Percentiles rank a stretch among this genome's conserved stretches.
phyloP scores from a whole-genome alignment of 2,888 invertebrate species.

The Papilio gigon region DNA sequence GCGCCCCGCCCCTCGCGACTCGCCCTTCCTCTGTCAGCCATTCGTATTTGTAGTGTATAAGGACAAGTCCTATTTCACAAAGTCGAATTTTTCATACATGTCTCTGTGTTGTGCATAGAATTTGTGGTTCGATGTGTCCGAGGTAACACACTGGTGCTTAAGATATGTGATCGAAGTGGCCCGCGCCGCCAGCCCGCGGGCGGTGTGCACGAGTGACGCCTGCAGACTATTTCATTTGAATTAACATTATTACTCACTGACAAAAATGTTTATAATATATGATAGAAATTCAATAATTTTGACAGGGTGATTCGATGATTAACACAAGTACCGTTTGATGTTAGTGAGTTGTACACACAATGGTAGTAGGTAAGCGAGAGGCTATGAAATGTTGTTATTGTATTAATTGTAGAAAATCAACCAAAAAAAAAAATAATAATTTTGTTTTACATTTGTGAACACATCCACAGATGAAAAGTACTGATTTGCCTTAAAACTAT shows the following conservation, averaged over 20 bases:
- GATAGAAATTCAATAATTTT: conserved; percentile 38
- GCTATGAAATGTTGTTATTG: conserved; percentile 55
- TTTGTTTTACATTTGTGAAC: conserved; percentile 41
- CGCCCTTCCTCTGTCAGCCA: conserved; percentile 27
- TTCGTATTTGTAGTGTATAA: conserved; percentile 41
- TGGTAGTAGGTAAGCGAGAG: conserved; percentile 55
- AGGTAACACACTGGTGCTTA: conserved; percentile 66
- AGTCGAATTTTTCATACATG: conserved; percentile 43
- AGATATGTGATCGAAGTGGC: conserved; percentile 70
- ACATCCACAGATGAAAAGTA: conserved; percentile 36
- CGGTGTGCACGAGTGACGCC: conserved; percentile 20
- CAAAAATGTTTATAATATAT: conserved; percentile 17
- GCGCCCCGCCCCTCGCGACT: conserved; percentile 11
- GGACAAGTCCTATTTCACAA: conserved; percentile 48
- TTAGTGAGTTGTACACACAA: conserved; percentile 42
- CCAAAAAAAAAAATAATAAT: conserved; percentile 45
- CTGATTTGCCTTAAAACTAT: conserved; percentile 38
- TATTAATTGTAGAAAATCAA: conserved; percentile 45
- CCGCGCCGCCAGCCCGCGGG: conserved; percentile 52
- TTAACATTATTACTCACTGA: conserved; percentile 14
- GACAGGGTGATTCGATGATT: conserved; percentile 39
- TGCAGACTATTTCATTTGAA: conserved; percentile 12
- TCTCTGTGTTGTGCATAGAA: conserved; percentile 58
- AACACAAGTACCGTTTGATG: conserved; percentile 38
- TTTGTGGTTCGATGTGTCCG: conserved; percentile 50